phyloP scores from a whole-genome alignment of 2,797 vertebrate species.

The Myotis vivesi region DNA sequence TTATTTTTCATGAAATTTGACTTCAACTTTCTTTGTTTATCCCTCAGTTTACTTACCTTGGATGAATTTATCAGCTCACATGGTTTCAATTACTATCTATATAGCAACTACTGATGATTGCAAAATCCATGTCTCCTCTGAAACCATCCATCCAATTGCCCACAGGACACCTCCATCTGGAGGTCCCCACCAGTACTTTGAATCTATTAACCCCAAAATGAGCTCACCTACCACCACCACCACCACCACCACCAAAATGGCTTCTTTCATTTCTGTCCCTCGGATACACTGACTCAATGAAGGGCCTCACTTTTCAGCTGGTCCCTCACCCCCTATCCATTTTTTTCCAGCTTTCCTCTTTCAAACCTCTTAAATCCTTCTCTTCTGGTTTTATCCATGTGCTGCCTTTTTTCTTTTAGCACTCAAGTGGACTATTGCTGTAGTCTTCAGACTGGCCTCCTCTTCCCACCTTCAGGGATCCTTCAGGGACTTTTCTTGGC shows the following conservation, averaged over 20 bases:
- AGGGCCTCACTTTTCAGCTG: not conserved
- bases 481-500: not conserved
- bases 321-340: not conserved
- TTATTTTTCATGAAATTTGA: conserved; percentile 32
- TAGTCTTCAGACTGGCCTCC: not conserved
- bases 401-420: not conserved
- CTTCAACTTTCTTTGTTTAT: conserved; percentile 12
- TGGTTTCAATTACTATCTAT: not conserved
- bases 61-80: not conserved
- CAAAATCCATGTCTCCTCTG: not conserved
- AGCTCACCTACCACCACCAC: not conserved
- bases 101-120: not conserved
- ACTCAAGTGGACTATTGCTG: not conserved
- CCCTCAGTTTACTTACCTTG: not conserved
- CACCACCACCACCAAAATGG: not conserved
- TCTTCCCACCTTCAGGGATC: not conserved
- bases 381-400: not conserved
- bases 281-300: not conserved
- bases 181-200: not conserved
- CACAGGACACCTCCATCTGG: not conserved
- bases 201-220: not conserved
- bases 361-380: conserved; percentile 9
- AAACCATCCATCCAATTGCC: not conserved
- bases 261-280: conserved; percentile 7
- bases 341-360: not conserved